A percentile compares a stretch with the other conserved stretches of the same genome.
phyloP scores from a whole-genome alignment of 2,113 vertebrate species.

The Myrmecophaga tridactyla region DNA sequence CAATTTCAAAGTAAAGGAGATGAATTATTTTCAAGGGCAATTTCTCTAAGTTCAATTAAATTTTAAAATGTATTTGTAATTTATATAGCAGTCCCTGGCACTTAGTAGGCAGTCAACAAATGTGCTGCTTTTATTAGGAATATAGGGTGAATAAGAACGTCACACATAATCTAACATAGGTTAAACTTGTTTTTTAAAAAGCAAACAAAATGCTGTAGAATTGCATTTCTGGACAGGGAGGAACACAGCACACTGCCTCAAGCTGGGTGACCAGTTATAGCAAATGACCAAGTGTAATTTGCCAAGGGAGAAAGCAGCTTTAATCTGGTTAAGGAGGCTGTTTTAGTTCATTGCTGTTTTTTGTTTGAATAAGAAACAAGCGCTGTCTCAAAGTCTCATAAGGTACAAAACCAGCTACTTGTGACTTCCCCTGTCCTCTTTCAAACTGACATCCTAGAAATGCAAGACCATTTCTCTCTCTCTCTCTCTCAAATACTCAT shows the following conservation, averaged over 20 bases:
- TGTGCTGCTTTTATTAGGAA: neutral
- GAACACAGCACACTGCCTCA: neutral
- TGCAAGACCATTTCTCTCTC: neutral
- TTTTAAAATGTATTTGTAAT: neutral
- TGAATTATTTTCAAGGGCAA: conserved; percentile 31
- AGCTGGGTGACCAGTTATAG: neutral
- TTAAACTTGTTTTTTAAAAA: neutral
- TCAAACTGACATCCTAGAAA: neutral
- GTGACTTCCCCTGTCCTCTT: neutral
- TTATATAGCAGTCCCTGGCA: neutral
- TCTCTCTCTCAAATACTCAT: neutral
- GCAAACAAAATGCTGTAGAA: neutral
- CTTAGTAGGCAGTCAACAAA: neutral
- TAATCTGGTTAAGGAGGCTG: neutral
- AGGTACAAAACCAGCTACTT: neutral
- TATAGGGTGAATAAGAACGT: neutral
- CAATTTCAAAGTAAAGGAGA: conserved; percentile 18
- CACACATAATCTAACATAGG: neutral
- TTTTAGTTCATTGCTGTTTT: conserved; percentile 13
- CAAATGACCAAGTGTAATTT: neutral
- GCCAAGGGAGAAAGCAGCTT: neutral
- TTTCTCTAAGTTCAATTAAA: neutral
- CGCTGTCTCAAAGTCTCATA: neutral
- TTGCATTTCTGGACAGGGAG: neutral
- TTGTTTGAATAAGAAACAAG: conserved; percentile 1